Conservation (phyloP, 2,888 invertebrate species). For the Cantharis lateralis region DNA sequence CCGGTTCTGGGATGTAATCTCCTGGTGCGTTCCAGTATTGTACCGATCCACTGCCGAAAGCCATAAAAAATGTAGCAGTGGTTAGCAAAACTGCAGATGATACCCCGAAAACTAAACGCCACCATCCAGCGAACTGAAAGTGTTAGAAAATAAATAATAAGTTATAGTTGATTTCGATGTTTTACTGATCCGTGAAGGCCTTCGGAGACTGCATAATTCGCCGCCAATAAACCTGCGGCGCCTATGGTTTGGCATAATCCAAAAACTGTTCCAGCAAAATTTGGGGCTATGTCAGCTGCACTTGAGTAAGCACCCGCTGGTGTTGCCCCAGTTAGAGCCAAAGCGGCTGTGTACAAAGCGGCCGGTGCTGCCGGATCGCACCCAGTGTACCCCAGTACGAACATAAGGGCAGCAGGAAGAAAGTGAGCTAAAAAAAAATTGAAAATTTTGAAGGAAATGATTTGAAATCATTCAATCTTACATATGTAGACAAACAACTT, state of each 20-base stretch:
- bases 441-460: background rate
- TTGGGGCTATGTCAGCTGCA: slow-evolving; percentile 65
- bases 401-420: slow-evolving; percentile 62
- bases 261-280: slow-evolving; percentile 57
- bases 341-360: slow-evolving; percentile 61
- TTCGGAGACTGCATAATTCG: slow-evolving; percentile 63
- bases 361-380: slow-evolving; percentile 63
- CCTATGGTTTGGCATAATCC: slow-evolving; percentile 62
- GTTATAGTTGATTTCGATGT: slow-evolving; percentile 7
- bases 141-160: no score
- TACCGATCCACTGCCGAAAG: slow-evolving; percentile 62
- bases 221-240: slow-evolving; percentile 61
- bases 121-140: slow-evolving; percentile 61
- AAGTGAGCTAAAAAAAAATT: slow-evolving; percentile 58
- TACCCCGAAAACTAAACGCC: slow-evolving; percentile 64
- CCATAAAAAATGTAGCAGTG: slow-evolving; percentile 62
- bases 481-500: slow-evolving; percentile 63
- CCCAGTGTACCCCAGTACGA: slow-evolving; percentile 64
- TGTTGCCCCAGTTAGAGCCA: slow-evolving; percentile 63
- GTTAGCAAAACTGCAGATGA: slow-evolving; percentile 61
- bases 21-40: slow-evolving; percentile 62
- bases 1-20: slow-evolving; percentile 47
- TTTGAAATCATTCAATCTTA: slow-evolving; percentile 40
- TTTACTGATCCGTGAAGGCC: slow-evolving; percentile 63
- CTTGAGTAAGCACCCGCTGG: slow-evolving; percentile 64